Conservation (phyloP, 2,797 vertebrate species). For the Enteromius argenteus region DNA sequence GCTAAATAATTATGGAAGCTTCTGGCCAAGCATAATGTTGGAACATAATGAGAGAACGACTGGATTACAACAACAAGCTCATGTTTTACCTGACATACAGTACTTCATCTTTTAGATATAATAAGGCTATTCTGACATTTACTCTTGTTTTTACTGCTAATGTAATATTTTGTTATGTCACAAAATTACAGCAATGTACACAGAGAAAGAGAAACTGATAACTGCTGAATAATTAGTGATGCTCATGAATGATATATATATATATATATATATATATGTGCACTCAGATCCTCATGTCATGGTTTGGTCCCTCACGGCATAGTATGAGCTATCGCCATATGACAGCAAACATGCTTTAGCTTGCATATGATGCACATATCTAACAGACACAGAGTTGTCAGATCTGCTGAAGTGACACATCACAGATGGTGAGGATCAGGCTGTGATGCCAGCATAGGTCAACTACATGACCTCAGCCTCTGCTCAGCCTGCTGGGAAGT, state of each 20-base stretch:
- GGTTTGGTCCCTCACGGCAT: neutral
- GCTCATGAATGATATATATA: neutral
- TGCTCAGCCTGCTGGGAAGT: constrained; percentile 70
- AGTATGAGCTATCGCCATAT: neutral
- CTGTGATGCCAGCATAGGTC: constrained; percentile 71
- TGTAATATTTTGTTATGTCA: neutral
- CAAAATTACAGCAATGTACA: neutral
- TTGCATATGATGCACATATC: neutral
- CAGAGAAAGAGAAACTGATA: neutral
- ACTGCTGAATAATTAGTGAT: neutral
- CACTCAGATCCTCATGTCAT: neutral
- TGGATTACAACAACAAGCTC: neutral
- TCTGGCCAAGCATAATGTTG: neutral
- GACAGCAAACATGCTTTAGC: constrained; percentile 20
- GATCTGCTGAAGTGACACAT: constrained; percentile 67
- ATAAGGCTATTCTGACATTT: neutral
- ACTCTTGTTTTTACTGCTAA: neutral
- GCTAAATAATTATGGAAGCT: neutral
- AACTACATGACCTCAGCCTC: constrained; percentile 73
- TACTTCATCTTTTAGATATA: neutral
- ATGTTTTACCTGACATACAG: neutral
- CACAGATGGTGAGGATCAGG: constrained; percentile 78
- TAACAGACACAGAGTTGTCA: constrained; percentile 45
- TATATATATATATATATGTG: neutral
- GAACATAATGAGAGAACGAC: neutral